A percentile compares a stretch with the other conserved stretches of the same genome.
Conservation (phyloP, 1,140 invertebrate genomes). For the Aleiodes sp. region DNA sequence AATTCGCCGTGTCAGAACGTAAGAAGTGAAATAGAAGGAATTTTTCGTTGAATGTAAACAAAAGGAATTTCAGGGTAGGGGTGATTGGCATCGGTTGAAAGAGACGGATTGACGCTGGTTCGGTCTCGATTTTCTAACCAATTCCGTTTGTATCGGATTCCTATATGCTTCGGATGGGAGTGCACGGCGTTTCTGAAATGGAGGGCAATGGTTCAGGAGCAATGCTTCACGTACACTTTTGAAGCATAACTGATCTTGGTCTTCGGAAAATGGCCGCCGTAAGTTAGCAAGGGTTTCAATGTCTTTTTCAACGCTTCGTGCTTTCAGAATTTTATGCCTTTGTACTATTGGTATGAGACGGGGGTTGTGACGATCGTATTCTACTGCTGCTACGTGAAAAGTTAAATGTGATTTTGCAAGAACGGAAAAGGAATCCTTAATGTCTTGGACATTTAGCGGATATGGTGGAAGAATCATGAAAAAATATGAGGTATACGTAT, state of each 20-base stretch:
- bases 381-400: neutral
- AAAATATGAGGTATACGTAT: too few species aligned
- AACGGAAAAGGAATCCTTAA: neutral
- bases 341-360: neutral
- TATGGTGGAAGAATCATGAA: too few species aligned
- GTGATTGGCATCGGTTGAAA: constrained; percentile 4
- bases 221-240: neutral
- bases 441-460: too few species aligned
- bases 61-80: constrained; percentile 24
- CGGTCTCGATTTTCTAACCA: constrained; percentile 21
- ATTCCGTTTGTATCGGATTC: constrained; percentile 17
- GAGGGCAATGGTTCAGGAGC: neutral
- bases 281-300: neutral
- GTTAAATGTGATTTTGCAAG: neutral
- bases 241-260: neutral
- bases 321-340: neutral
- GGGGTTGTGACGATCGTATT: neutral
- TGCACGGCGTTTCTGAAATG: neutral
- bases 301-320: neutral
- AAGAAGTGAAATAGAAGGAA: neutral
- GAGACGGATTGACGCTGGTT: constrained; percentile 26
- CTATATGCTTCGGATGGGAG: neutral
- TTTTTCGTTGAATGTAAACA: constrained; percentile 4
- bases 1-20: neutral
- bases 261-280: neutral